These are phyloP conservation scores for Trichogramma pretiosum DNA, from an alignment of 1,140 invertebrate species.

Conservation along the genomic window DNA sequence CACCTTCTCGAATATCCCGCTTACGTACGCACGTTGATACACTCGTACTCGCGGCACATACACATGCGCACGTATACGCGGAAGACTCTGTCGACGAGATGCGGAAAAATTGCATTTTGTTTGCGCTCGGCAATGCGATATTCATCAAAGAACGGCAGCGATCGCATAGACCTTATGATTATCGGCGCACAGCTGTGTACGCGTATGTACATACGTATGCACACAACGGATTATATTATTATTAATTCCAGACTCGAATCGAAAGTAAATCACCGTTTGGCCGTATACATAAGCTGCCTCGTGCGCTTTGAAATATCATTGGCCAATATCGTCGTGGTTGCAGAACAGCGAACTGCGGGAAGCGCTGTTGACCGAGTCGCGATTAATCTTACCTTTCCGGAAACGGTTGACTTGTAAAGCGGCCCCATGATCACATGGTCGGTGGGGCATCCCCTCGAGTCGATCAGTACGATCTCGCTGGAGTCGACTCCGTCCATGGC, in stretches of 20 bases:
- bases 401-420: constrained; percentile 67
- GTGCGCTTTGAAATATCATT: no score
- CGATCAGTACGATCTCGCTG: constrained; percentile 84
- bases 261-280: no score
- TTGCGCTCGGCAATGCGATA: not conserved
- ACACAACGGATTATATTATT: no score
- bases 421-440: constrained; percentile 90
- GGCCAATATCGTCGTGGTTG: not conserved
- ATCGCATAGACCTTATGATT: not conserved
- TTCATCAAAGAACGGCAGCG: not conserved
- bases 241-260: no score
- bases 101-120: not conserved
- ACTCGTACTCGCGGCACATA: no score
- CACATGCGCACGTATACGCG: no score
- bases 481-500: constrained; percentile 90
- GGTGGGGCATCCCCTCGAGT: constrained; percentile 84
- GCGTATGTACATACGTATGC: no score
- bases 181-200: no score
- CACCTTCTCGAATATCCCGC: no score
- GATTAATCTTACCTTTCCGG: constrained; percentile 58
- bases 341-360: not conserved
- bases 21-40: no score
- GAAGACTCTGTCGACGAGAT: no score
- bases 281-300: no score
- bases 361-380: not conserved